phyloP scores from a whole-genome alignment of 2,113 vertebrate species.

The Neoarius graeffei region DNA sequence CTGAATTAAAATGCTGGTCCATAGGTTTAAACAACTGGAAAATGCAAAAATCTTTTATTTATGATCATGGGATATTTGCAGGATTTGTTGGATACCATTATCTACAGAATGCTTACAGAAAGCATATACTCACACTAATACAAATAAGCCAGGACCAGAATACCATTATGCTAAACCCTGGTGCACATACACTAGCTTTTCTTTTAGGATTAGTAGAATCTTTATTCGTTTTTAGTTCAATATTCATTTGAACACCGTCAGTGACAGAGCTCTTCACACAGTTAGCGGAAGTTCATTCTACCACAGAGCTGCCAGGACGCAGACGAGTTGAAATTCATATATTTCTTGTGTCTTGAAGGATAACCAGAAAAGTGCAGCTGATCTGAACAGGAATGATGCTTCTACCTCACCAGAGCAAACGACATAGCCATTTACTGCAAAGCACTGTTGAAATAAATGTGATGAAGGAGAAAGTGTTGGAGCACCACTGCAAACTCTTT shows the following conservation, averaged over 20 bases:
- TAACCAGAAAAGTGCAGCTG: background rate
- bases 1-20: background rate
- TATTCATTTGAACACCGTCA: background rate
- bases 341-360: background rate
- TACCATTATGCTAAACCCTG: background rate
- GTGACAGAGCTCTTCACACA: background rate
- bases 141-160: background rate
- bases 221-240: too few relatives aligned
- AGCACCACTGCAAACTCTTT: background rate
- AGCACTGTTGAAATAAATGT: background rate
- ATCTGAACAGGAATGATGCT: background rate
- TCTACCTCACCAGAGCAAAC: background rate
- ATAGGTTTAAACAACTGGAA: background rate
- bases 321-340: background rate
- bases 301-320: background rate
- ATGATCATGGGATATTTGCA: background rate
- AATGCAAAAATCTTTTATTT: background rate
- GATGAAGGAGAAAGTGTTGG: background rate
- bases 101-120: background rate
- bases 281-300: slow-evolving; percentile 1
- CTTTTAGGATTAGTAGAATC: too few relatives aligned
- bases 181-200: background rate
- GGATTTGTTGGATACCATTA: background rate
- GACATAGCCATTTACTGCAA: background rate
- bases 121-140: background rate